Percentiles rank a stretch among this genome's conserved stretches.
phyloP scores from a whole-genome alignment of 2,113 vertebrate genomes.

The Cheilinus undulatus region DNA sequence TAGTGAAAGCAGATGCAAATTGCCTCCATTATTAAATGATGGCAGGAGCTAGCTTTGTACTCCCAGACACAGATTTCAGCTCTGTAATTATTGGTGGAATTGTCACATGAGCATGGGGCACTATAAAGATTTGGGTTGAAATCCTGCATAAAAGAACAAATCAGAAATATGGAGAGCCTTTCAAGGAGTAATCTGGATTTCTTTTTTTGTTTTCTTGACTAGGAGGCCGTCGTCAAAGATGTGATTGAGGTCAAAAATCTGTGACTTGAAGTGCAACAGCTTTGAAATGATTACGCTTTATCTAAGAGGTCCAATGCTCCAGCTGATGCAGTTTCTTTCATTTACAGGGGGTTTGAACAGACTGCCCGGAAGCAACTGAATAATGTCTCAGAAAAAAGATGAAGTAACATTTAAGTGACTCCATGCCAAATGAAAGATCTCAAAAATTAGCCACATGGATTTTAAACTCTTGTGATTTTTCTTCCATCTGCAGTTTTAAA shows the following conservation, averaged over 20 bases:
- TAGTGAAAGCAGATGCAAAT: slow-evolving; percentile 73
- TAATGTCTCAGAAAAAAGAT: slow-evolving; percentile 39
- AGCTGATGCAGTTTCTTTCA: slow-evolving; percentile 51
- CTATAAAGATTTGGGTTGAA: slow-evolving; percentile 35
- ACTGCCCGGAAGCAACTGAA: slow-evolving; percentile 47
- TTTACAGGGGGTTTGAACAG: slow-evolving; percentile 48
- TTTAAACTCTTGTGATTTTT: slow-evolving; percentile 57
- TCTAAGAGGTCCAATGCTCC: slow-evolving; percentile 28
- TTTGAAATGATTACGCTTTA: slow-evolving; percentile 45
- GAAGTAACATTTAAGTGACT: slow-evolving; percentile 52
- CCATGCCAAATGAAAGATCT: slow-evolving; percentile 50
- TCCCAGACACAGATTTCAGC: slow-evolving; percentile 53
- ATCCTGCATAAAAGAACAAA: slow-evolving; percentile 13
- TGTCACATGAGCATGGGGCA: slow-evolving; percentile 49
- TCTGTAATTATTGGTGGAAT: slow-evolving; percentile 65
- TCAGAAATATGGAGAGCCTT: slow-evolving; percentile 35
- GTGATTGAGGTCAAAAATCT: slow-evolving; percentile 55
- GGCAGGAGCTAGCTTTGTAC: slow-evolving; percentile 53
- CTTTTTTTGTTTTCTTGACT: slow-evolving; percentile 21
- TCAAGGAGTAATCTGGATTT: slow-evolving; percentile 1
- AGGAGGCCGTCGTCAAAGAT: slow-evolving; percentile 26
- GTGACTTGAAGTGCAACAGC: slow-evolving; percentile 37
- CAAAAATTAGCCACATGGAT: slow-evolving; percentile 53
- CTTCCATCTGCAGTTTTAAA: slow-evolving; percentile 26
- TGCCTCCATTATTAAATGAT: slow-evolving; percentile 65